Base-by-base conservation (phyloP, 2,888 invertebrate species). In the Panzeria rudis region DNA sequence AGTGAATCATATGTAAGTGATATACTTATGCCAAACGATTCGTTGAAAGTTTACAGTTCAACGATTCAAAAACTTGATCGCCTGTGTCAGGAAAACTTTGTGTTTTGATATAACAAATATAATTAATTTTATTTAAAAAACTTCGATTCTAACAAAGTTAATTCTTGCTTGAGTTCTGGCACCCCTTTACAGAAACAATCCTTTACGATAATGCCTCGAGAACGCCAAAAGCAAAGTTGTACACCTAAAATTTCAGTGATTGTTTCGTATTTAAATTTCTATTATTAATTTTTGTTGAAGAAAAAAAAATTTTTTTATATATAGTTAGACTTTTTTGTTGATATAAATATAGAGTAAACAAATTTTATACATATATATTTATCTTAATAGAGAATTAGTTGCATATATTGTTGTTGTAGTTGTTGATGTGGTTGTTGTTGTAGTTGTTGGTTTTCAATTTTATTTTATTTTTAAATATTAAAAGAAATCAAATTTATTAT, bases 391-490 rank as follows among this genome's bases (percentile, higher is more conserved):
- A 83, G 79, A 84, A 77, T 86, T 81, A 81, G 85, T 83, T 86
- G 83, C 61, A 80, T 78, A 73, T 81, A 80, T 80, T 83, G 68
- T 85, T 85, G 68, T 79, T 83, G 82, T 84, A 79, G 73, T 86
- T 85, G 78, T 82, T 84, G 77, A 81, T 86, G 84, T 81, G 82
- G 75, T 86, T 86, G 82, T 83, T 83, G 86, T 86, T 79, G 85
- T 82, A 69, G 83, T 84, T 86, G 66, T 83, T 83, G 80, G 56
- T 50, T 69, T 78, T 78, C 23, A 69, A 41, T 62, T 41, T 23
- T 82, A 23, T 15, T 50, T 66, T 44, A 32, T 72, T 35, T 20
- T 44, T 72, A 54, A 20, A 59, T 38, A 54, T 41, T 52, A 56
- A 77, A 72, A 72, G 47, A 61, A 81, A 71, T 38, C 29, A 35